A percentile compares a stretch with the other conserved stretches of the same genome.
phyloP scores from a whole-genome alignment of 2,113 vertebrate genomes.

The Gila orcuttii region DNA sequence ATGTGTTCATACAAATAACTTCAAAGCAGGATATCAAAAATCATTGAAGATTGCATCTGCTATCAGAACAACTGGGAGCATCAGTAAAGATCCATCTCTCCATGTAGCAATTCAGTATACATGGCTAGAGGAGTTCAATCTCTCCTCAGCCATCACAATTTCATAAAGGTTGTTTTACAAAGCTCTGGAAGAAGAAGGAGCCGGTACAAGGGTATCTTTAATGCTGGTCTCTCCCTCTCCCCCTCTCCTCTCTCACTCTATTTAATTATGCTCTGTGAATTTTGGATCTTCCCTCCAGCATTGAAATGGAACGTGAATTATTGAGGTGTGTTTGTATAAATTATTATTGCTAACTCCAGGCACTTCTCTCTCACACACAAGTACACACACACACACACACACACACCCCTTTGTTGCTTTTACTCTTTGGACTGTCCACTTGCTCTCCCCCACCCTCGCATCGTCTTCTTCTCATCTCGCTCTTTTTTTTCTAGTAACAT shows the following conservation, averaged over 20 bases:
- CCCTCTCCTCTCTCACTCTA: constrained; percentile 73
- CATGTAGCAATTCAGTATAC: constrained; percentile 22
- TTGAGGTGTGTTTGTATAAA: constrained; percentile 89
- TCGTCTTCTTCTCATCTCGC: constrained; percentile 10
- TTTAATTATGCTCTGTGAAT: constrained; percentile 89
- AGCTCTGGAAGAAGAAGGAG: constrained; percentile 73
- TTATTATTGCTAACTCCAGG: constrained; percentile 86
- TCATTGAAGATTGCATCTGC: constrained; percentile 38
- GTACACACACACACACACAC: constrained; percentile 45
- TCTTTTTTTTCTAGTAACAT: constrained; percentile 43
- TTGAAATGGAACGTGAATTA: constrained; percentile 85
- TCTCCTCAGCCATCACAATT: constrained; percentile 69
- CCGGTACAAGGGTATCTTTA: constrained; percentile 72
- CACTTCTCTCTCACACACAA: constrained; percentile 74
- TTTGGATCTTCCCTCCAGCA: constrained; percentile 86
- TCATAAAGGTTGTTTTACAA: constrained; percentile 77
- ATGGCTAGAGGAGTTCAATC: constrained; percentile 58
- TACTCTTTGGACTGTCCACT: constrained; percentile 74
- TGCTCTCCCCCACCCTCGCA: constrained; percentile 57
- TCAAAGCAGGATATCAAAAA: constrained; percentile 46
- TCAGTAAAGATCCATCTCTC: constrained; percentile 41
- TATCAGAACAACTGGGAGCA: constrained; percentile 31
- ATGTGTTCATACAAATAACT: constrained; percentile 21
- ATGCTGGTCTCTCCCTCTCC: constrained; percentile 69
- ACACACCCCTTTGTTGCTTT: constrained; percentile 60